phyloP scores from a whole-genome alignment of 1,140 invertebrate genomes.

The Bombus turneri region DNA sequence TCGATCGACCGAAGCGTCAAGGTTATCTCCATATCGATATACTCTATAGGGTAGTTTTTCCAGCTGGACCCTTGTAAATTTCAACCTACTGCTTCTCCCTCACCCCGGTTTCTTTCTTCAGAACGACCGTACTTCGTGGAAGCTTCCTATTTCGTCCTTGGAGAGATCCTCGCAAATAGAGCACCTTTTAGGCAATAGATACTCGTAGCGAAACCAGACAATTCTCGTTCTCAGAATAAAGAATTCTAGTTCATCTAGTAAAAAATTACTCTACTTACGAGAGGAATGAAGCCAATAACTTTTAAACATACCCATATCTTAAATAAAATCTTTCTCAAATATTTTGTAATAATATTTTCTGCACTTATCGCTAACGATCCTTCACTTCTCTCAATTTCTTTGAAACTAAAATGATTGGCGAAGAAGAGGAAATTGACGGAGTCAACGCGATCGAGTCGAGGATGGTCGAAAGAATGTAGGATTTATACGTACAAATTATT shows the following conservation, averaged over 20 bases:
- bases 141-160: not conserved
- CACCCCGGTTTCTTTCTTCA: not conserved
- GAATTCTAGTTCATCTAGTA: not conserved
- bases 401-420: fast-evolving
- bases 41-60: not conserved
- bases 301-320: not conserved
- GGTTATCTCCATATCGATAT: not conserved
- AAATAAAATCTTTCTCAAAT: not conserved
- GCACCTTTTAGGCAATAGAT: not conserved
- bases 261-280: not conserved
- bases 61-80: too few species aligned
- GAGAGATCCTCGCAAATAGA: not conserved
- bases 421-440: too few species aligned
- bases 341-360: too few species aligned
- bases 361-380: too few species aligned
- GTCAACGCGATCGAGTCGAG: too few species aligned
- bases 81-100: too few species aligned
- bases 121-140: not conserved
- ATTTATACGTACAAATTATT: too few species aligned
- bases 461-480: not conserved
- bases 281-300: too few species aligned
- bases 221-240: not conserved
- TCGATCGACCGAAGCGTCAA: not conserved
- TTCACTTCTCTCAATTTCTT: too few species aligned
- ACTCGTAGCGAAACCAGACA: too few species aligned